phyloP scores from a whole-genome alignment of 2,113 vertebrate genomes.

The Grammomys surdaster region DNA sequence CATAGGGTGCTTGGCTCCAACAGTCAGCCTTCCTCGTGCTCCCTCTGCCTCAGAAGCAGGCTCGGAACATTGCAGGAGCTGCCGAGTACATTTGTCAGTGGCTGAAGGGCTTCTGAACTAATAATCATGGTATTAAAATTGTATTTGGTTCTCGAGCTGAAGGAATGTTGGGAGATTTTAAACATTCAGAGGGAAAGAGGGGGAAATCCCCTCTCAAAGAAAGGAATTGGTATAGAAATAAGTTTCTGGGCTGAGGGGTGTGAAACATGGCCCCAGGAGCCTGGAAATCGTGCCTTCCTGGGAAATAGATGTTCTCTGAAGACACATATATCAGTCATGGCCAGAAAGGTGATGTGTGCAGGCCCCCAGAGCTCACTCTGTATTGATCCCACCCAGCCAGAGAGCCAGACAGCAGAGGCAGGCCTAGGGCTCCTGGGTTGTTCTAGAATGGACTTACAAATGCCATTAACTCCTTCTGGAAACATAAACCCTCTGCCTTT shows the following conservation, averaged over 20 bases:
- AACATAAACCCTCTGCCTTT: conserved; percentile 39
- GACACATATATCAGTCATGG: not conserved
- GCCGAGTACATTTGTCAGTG: conserved; percentile 62
- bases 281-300: not conserved
- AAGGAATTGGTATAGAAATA: conserved; percentile 52
- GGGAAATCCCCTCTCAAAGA: conserved; percentile 48
- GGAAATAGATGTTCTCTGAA: not conserved
- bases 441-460: conserved; percentile 60
- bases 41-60: not conserved
- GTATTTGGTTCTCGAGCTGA: conserved; percentile 60
- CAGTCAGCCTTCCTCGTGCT: not conserved
- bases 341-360: not conserved
- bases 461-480: not conserved
- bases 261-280: not conserved
- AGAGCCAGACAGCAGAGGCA: not conserved
- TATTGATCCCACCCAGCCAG: not conserved
- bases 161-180: conserved; percentile 66
- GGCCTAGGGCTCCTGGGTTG: not conserved
- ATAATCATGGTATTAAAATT: conserved; percentile 74
- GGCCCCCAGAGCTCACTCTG: not conserved
- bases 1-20: rapidly evolving
- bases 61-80: not conserved
- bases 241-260: conserved; percentile 24
- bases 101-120: conserved; percentile 73
- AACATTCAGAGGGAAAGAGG: conserved; percentile 57